Conservation (phyloP, 2,888 invertebrate genomes). For the Synergus laeviventris region DNA sequence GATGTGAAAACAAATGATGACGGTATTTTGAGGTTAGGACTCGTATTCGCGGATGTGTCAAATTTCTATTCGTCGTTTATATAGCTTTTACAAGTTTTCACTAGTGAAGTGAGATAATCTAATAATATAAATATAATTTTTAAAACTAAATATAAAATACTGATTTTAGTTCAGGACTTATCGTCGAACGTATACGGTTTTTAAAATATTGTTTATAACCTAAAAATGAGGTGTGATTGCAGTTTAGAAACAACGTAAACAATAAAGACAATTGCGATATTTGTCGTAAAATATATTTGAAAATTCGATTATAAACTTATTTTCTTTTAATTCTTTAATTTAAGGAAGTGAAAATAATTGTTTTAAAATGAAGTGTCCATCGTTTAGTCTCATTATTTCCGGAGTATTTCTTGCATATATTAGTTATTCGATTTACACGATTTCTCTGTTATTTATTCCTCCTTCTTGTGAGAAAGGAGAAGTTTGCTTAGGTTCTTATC, state of each 20-base stretch:
- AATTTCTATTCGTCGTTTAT: constrained; percentile 5
- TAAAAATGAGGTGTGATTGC: not conserved
- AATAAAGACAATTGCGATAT: not conserved
- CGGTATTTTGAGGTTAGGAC: constrained; percentile 35
- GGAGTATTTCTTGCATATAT: constrained; percentile 84
- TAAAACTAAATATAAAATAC: not conserved
- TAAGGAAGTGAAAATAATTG: not conserved
- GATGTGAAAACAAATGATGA: constrained; percentile 8
- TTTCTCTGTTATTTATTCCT: constrained; percentile 84
- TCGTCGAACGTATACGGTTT: not conserved
- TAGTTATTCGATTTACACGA: constrained; percentile 85
- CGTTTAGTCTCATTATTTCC: constrained; percentile 81
- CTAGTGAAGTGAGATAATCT: not conserved
- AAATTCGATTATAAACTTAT: not conserved
- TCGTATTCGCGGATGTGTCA: constrained; percentile 20
- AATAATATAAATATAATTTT: not conserved
- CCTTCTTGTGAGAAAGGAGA: constrained; percentile 82
- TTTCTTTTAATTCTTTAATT: not conserved
- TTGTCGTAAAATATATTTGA: not conserved
- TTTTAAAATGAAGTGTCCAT: constrained; percentile 72
- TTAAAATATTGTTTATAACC: not conserved
- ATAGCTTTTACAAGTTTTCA: not conserved
- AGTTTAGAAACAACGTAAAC: not conserved
- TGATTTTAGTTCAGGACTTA: not conserved
- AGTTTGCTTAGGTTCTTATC: constrained; percentile 83